These are phyloP conservation scores for Rana temporaria DNA, from an alignment of 2,113 vertebrate species.

Conservation along the genomic window DNA sequence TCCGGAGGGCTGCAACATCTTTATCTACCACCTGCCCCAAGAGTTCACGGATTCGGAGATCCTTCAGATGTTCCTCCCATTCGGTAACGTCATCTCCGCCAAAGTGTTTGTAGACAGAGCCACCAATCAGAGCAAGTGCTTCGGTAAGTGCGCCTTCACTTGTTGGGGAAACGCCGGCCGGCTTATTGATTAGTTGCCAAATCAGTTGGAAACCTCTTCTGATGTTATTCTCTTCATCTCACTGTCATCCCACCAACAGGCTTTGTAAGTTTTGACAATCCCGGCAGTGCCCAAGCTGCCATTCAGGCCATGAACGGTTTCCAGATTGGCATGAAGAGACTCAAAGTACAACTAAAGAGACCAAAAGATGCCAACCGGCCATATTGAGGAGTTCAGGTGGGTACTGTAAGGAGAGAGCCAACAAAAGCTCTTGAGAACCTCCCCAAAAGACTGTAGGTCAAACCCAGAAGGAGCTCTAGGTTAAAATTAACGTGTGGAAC, in stretches of 20 bases:
- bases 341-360: slow-evolving; percentile 92
- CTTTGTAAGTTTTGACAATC: slow-evolving; percentile 95
- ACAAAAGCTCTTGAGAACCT: too few species aligned
- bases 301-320: slow-evolving; percentile 95
- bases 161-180: too few species aligned
- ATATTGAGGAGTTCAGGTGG: slow-evolving; percentile 77
- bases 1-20: slow-evolving; percentile 97
- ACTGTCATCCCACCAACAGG: slow-evolving; percentile 66
- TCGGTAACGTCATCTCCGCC: slow-evolving; percentile 96
- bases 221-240: background rate
- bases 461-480: background rate
- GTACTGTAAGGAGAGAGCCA: slow-evolving; percentile 47
- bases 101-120: slow-evolving; percentile 97
- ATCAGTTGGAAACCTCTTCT: background rate
- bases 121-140: slow-evolving; percentile 99
- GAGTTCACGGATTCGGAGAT: slow-evolving; percentile 97
- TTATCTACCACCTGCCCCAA: slow-evolving; percentile 98
- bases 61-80: slow-evolving; percentile 97
- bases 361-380: slow-evolving; percentile 91
- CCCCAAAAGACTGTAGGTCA: background rate
- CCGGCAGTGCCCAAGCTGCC: slow-evolving; percentile 87
- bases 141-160: slow-evolving; percentile 77
- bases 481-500: too few species aligned
- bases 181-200: background rate
- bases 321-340: slow-evolving; percentile 93